A percentile compares a stretch with the other conserved stretches of the same genome.
Conservation (phyloP, 2,888 invertebrate species). For the Euphydryas editha region DNA sequence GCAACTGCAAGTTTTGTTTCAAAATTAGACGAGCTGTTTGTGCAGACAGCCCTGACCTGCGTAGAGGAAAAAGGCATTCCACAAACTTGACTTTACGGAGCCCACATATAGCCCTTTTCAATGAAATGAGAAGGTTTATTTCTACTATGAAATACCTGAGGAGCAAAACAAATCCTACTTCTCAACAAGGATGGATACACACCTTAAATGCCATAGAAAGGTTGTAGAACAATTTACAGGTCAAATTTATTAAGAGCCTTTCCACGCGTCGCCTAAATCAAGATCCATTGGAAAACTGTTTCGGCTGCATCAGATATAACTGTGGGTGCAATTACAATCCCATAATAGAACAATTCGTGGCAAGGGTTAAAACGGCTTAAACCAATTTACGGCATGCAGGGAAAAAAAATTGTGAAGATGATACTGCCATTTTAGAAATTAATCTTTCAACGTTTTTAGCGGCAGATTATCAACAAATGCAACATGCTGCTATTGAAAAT, state of each 20-base stretch:
- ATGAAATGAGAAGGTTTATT: slow-evolving; percentile 36
- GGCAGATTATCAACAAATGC: background rate
- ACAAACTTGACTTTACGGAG: slow-evolving; percentile 32
- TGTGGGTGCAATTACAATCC: slow-evolving; percentile 40
- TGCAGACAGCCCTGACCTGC: slow-evolving; percentile 28
- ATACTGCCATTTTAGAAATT: slow-evolving; percentile 18
- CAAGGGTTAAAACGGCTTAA: slow-evolving; percentile 36
- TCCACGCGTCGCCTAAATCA: slow-evolving; percentile 36
- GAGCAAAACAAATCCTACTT: slow-evolving; percentile 37
- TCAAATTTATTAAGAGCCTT: slow-evolving; percentile 12
- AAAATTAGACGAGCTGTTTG: slow-evolving; percentile 43
- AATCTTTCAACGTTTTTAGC: slow-evolving; percentile 29
- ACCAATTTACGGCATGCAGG: background rate
- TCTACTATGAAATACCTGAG: slow-evolving; percentile 38
- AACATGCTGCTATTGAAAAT: too few species aligned
- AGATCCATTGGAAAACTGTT: slow-evolving; percentile 39
- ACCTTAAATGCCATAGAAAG: slow-evolving; percentile 42
- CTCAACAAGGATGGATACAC: slow-evolving; percentile 45
- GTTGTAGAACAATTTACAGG: slow-evolving; percentile 26
- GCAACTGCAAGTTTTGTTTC: slow-evolving; percentile 37
- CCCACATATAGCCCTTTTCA: slow-evolving; percentile 29
- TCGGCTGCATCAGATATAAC: slow-evolving; percentile 38
- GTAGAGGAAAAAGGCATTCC: slow-evolving; percentile 37
- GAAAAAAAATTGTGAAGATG: slow-evolving; percentile 35
- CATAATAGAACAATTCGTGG: slow-evolving; percentile 38